A percentile compares a stretch with the other conserved stretches of the same genome.
Evolutionary conservation across 30 jellyfish, hydroid and myxozoan genomes (phyloP).

Genomic region (Aurelia sp.): DNA sequence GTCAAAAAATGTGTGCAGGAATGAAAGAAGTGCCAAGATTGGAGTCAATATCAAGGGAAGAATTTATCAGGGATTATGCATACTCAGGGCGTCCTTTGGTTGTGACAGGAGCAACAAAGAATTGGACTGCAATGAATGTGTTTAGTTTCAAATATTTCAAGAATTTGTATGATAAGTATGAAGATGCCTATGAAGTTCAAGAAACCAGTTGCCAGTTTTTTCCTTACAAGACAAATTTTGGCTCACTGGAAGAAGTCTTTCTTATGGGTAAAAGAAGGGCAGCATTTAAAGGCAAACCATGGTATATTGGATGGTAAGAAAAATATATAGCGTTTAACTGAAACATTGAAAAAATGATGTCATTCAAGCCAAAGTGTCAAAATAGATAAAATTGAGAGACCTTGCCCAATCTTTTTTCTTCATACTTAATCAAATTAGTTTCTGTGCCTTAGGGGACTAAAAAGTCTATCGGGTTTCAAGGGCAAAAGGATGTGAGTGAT

Average conservation of each 20-base stretch:
- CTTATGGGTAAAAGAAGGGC: constrained; percentile 86
- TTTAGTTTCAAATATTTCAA: constrained; percentile 76
- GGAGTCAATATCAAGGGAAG: constrained; percentile 65
- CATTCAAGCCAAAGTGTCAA: no score
- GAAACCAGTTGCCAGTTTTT: constrained; percentile 89
- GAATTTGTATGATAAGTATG: constrained; percentile 63
- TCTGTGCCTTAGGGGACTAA: no score
- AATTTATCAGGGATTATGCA: constrained; percentile 80
- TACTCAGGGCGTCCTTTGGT: constrained; percentile 94
- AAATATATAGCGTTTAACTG: no score
- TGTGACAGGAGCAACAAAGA: constrained; percentile 80
- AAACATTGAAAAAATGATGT: no score
- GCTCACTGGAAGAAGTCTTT: constrained; percentile 72
- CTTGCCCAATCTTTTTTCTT: no score
- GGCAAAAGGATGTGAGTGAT: no score
- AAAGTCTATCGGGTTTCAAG: no score
- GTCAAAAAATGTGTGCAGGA: constrained; percentile 85
- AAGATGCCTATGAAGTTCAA: constrained; percentile 77
- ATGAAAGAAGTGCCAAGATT: constrained; percentile 81
- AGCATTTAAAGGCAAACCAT: constrained; percentile 65
- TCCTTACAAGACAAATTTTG: constrained; percentile 89
- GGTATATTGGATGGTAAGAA: constrained; percentile 99
- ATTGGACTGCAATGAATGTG: constrained; percentile 89
- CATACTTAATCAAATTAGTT: no score
- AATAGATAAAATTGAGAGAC: no score